Conservation (phyloP, 2,113 vertebrate species). For the Fukomys damarensis region DNA sequence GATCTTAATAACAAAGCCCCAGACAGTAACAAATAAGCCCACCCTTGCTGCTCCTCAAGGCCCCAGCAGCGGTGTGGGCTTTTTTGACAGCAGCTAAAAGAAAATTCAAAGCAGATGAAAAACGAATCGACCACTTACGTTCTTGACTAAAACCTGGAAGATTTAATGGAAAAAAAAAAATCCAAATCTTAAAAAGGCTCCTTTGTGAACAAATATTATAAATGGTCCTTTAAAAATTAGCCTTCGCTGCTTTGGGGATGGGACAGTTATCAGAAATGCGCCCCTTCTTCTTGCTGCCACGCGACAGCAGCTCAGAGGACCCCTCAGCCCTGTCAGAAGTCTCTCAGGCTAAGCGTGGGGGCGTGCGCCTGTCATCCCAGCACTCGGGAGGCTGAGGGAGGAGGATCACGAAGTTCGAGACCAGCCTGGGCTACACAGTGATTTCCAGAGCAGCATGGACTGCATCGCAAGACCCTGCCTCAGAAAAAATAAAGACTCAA, state of each 20-base stretch:
- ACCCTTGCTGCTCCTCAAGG: too few species aligned
- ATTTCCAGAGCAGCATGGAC: too few species aligned
- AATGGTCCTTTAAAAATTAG: neutral
- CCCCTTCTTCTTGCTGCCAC: neutral
- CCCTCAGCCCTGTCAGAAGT: neutral
- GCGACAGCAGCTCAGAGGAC: neutral
- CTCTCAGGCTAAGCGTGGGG: neutral
- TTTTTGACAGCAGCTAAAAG: conserved; percentile 39
- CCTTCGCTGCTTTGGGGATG: neutral
- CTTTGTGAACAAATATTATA: conserved; percentile 57
- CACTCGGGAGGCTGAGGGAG: neutral
- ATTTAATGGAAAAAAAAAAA: conserved; percentile 51
- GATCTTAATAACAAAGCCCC: neutral
- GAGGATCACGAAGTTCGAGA: neutral
- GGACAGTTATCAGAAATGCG: neutral
- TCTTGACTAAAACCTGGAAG: conserved; percentile 77
- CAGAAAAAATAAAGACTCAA: neutral
- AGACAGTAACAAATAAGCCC: neutral
- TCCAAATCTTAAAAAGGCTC: conserved; percentile 67
- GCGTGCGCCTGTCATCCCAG: neutral
- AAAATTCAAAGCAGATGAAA: conserved; percentile 78
- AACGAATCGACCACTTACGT: conserved; percentile 73
- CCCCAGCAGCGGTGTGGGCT: neutral
- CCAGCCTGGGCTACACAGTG: neutral
- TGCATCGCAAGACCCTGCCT: neutral